phyloP scores from a whole-genome alignment of 2,888 invertebrate genomes.

The Fragum whitleyi region DNA sequence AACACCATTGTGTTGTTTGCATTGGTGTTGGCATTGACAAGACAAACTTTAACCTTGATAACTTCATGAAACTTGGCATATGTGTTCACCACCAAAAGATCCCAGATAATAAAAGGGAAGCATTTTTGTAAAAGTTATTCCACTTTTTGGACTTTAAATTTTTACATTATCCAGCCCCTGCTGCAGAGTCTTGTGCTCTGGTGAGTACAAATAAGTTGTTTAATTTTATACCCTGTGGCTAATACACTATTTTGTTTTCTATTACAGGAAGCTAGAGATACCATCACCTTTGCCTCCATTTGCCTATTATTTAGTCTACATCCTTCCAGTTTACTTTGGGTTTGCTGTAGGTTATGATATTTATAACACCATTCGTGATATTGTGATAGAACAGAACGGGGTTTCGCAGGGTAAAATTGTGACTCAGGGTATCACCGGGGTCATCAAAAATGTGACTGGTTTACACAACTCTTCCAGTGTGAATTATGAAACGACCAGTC shows the following conservation, averaged over 20 bases:
- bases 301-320: conserved; percentile 69
- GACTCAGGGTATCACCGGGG: conserved; percentile 57
- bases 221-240: too few relatives aligned
- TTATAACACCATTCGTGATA: conserved; percentile 66
- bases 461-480: background rate
- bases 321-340: conserved; percentile 81
- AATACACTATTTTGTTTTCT: conserved; percentile 28
- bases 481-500: conserved; percentile 2
- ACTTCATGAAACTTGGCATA: too few relatives aligned
- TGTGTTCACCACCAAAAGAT: too few relatives aligned
- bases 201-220: too few relatives aligned
- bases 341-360: conserved; percentile 81
- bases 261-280: conserved; percentile 75
- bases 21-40: too few relatives aligned
- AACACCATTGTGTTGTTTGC: too few relatives aligned
- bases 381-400: conserved; percentile 54
- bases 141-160: too few relatives aligned
- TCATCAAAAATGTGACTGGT: conserved; percentile 49
- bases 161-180: too few relatives aligned
- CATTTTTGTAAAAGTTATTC: too few relatives aligned
- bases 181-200: too few relatives aligned
- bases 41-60: too few relatives aligned
- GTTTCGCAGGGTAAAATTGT: conserved; percentile 58
- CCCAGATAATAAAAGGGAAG: too few relatives aligned
- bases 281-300: conserved; percentile 76